Evolutionary conservation across 1,140 invertebrate genomes (phyloP), one percentile per base, ranked within the genome.

Genomic region (Bombus picipes): DNA sequence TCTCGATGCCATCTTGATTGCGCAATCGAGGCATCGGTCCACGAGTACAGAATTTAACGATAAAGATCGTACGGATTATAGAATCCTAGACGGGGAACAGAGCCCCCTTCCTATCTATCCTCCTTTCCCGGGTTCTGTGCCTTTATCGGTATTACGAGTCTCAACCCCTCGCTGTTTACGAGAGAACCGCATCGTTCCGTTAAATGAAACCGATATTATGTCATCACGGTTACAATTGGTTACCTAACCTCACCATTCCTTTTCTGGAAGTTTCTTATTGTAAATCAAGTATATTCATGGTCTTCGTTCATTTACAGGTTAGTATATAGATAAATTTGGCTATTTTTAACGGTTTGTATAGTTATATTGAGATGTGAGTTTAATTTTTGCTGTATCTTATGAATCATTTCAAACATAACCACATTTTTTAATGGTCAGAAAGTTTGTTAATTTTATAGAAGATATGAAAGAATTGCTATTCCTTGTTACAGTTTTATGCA

Each of bases 1-100:
- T 94, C 94, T 91, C 93, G 94, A 94, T 94, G 94, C 93, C 94
- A 94, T 94, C 94, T 95, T 94, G 93, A 95, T 95, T 95, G 94
- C 93, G 93, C 93, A 93, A 94, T 94, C 93, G 93, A 93, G 92
- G 91, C 91, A 94, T 91, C 91, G 92, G 87, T 89, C 78, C 88
- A 82, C 88, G 86, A 87, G 88, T 89, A 92, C 93, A 93, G 93
- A 91, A 92, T 93, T 93, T 90, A 87, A 88, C 89, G 93, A 94
- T 94, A 94, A 94, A 93, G 92, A 94, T 93, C 91, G 91, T 91
- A 90, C 87, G 88, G 92, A 93, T 93, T 93, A 93, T 93, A 91
- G 92, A 90, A 92, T 85, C 83, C 76, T 85, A 71, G 83, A 85
- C 83, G 77, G 68, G 77, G 77, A 80, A 72, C 78, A 66, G 32